These are phyloP conservation scores for Nomada ferruginata DNA, from an alignment of 2,888 invertebrate species.

Conservation along the genomic window DNA sequence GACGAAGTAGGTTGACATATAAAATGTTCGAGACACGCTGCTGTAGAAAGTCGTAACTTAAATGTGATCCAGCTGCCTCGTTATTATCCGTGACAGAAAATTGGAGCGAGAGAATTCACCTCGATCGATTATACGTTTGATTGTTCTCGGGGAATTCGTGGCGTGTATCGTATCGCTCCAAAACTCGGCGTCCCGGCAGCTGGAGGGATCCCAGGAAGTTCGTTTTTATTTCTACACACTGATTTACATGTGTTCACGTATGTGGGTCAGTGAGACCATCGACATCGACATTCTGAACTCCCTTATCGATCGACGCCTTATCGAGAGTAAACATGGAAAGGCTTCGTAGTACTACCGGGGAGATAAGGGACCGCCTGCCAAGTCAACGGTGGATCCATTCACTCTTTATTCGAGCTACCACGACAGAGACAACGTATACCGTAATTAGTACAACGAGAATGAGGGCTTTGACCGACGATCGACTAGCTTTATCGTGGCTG, in stretches of 20 bases:
- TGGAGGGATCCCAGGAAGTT: neutral
- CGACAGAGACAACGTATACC: conserved; percentile 14
- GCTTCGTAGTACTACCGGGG: conserved; percentile 68
- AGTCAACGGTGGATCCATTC: conserved; percentile 56
- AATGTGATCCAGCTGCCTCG: conserved; percentile 43
- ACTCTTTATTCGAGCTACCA: conserved; percentile 54
- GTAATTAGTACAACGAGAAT: conserved; percentile 54
- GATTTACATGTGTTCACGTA: conserved; percentile 36
- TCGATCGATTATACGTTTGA: conserved; percentile 49
- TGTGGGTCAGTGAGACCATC: conserved; percentile 72
- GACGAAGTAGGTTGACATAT: conserved; percentile 49
- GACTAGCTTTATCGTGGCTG: conserved; percentile 35
- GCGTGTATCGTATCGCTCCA: neutral
- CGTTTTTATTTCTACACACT: neutral
- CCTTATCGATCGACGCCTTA: conserved; percentile 74
- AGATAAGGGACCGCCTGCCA: conserved; percentile 65
- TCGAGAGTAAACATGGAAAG: conserved; percentile 72
- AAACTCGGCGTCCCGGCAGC: neutral
- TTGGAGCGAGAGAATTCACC: conserved; percentile 35
- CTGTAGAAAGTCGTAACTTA: conserved; percentile 55
- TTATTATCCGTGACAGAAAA: conserved; percentile 59
- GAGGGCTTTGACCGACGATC: conserved; percentile 53
- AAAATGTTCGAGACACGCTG: conserved; percentile 27
- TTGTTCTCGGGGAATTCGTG: conserved; percentile 38
- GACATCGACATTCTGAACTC: conserved; percentile 47